Evolutionary conservation across 2,888 invertebrate species (phyloP).

Genomic region (Lingula anatina): DNA sequence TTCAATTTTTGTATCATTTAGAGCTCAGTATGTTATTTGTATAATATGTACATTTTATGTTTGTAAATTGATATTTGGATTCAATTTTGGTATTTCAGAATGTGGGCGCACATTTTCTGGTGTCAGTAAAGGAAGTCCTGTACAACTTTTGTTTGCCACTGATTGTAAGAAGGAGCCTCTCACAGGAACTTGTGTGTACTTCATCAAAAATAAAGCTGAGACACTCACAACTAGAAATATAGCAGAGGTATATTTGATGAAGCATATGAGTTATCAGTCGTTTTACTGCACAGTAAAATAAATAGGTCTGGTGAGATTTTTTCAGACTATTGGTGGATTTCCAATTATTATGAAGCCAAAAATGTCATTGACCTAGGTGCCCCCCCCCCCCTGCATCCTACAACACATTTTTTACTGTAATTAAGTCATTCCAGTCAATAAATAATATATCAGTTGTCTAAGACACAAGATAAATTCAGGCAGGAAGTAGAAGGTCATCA

Average conservation of each 20-base stretch:
- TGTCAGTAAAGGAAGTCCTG: constrained; percentile 23
- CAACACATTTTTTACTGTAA: too few relatives aligned
- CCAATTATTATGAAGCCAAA: too few relatives aligned
- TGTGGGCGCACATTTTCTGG: constrained; percentile 33
- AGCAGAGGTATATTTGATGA: not conserved
- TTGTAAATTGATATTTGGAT: not conserved
- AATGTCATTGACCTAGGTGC: too few relatives aligned
- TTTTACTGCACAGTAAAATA: not conserved
- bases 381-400: too few relatives aligned
- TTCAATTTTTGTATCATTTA: not conserved
- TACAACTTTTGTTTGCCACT: constrained; percentile 56
- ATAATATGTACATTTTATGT: too few relatives aligned
- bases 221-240: constrained; percentile 61
- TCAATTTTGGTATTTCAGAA: constrained; percentile 17
- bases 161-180: constrained; percentile 60
- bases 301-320: too few relatives aligned
- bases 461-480: not conserved
- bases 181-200: constrained; percentile 64
- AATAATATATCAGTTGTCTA: not conserved
- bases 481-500: not conserved
- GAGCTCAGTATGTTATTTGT: too few relatives aligned
- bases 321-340: too few relatives aligned
- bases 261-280: too few relatives aligned
- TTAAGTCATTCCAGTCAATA: too few relatives aligned
- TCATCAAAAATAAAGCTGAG: constrained; percentile 63